These are phyloP conservation scores for Pelvicachromis taeniatus DNA, from an alignment of 2,113 vertebrate species.

Conservation along the genomic window DNA sequence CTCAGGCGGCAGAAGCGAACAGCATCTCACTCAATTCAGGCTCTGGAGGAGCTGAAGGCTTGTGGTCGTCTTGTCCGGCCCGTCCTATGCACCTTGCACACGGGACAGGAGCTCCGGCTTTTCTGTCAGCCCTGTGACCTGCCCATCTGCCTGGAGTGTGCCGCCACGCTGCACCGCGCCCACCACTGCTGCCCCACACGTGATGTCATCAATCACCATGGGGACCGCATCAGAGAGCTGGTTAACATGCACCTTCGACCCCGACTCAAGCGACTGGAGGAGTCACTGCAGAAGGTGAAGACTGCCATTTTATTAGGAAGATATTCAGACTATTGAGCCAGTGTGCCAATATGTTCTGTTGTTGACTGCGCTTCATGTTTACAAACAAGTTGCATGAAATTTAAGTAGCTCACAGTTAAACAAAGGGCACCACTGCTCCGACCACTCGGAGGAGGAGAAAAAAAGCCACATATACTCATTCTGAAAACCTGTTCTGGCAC, in stretches of 20 bases:
- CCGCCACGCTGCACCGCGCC: slow-evolving; percentile 76
- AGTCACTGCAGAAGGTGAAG: slow-evolving; percentile 63
- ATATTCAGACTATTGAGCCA: not conserved
- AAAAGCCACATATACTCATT: not conserved
- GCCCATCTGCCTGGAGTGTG: slow-evolving; percentile 81
- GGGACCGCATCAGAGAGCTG: slow-evolving; percentile 77
- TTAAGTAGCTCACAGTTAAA: not conserved
- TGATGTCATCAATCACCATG: slow-evolving; percentile 74
- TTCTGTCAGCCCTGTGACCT: slow-evolving; percentile 87
- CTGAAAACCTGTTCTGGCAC: not conserved
- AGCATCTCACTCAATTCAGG: slow-evolving; percentile 70
- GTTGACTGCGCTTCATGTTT: not conserved
- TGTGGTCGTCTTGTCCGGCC: slow-evolving; percentile 68
- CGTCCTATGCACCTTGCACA: slow-evolving; percentile 79
- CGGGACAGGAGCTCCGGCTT: slow-evolving; percentile 81
- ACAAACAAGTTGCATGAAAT: not conserved
- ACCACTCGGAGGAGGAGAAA: not conserved
- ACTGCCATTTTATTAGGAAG: not conserved
- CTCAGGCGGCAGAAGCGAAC: slow-evolving; percentile 89
- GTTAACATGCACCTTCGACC: slow-evolving; percentile 71
- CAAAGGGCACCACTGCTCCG: not conserved
- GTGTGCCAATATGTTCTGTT: not conserved
- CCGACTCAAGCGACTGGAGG: slow-evolving; percentile 71
- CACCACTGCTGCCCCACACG: slow-evolving; percentile 74
- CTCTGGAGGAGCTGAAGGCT: slow-evolving; percentile 74